Evolutionary conservation across 2,888 invertebrate species (phyloP).

Genomic region (Branchipolynoe longqiensis): DNA sequence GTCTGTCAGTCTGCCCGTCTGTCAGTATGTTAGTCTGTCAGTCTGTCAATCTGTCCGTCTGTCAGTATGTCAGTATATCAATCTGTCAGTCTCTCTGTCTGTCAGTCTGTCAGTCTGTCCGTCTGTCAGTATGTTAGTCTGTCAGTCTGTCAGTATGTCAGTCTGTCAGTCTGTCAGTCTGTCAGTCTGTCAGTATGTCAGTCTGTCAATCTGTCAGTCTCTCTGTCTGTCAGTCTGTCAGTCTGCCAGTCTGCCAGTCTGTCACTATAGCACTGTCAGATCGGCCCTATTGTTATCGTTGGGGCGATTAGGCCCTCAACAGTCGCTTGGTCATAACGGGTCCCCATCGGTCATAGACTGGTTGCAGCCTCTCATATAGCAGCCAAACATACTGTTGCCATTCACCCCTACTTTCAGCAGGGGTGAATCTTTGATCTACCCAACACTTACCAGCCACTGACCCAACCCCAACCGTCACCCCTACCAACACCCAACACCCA

Average conservation of each 20-base stretch:
- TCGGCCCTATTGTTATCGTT: no score
- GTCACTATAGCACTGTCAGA: no score
- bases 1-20: background rate
- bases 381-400: no score
- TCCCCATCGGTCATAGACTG: no score
- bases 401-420: no score
- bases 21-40: slow-evolving; percentile 20
- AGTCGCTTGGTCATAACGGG: no score
- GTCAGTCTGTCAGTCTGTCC: background rate
- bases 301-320: no score
- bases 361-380: no score
- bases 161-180: background rate
- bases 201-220: background rate
- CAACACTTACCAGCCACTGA: no score
- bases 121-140: slow-evolving; percentile 29
- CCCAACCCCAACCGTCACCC: no score
- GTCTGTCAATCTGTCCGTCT: background rate
- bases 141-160: background rate
- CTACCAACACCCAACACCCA: no score
- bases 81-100: background rate
- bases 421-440: no score
- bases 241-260: background rate
- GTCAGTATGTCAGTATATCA: background rate
- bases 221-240: slow-evolving; percentile 28
- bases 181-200: background rate